Base-by-base conservation (phyloP, 2,797 vertebrate species). In the Thaleichthys pacificus region DNA sequence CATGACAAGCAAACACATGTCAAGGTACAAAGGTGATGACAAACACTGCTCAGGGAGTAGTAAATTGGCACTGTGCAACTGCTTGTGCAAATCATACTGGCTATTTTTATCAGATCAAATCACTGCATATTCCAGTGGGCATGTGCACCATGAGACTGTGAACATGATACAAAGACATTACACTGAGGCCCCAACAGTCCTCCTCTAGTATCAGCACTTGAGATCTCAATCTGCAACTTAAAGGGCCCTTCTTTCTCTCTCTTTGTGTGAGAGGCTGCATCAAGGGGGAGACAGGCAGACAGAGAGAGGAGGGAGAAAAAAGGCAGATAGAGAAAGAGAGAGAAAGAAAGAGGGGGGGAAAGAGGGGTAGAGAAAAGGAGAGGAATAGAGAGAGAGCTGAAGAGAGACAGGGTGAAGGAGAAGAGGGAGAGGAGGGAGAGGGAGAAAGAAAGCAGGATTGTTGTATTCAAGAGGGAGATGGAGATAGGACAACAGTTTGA, bases 151-250 rank as follows among this genome's bases (percentile, higher is more conserved):
- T 72, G 80, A 83, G 74, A 77, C 77, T 67, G 72, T 76, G 79
- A 78, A 73, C 82, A 81, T 76, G 80, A 86, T 78, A 86, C 80
- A 85, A 82, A 86, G 73, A 78, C 74, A 81, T 74, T 73, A 74
- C 73, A 82, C 66, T 49, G 66, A 70, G 83, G 72, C 78, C 78
- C 80, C 74, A 82, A 68, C 69, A 81, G 66, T 68, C 79, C 83
- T 75, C 75, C 65, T 74, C 88, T 87, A 85, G 85, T 85, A 71
- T 80, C 87, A 35, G 58, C 70, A 65, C 75, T 84, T 84, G 79
- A 87, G 58, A 80, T 77, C 78, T 82, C 69, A 74, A 66, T 83
- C 71, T 85, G 72, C 61, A 71, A 75, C 30, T 35, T 76, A 80
- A 82, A 71, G 64, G 73, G 38, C 71, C 75, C 63, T 84, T 86